phyloP scores from a whole-genome alignment of 2,113 vertebrate genomes.

The Macquaria australasica region DNA sequence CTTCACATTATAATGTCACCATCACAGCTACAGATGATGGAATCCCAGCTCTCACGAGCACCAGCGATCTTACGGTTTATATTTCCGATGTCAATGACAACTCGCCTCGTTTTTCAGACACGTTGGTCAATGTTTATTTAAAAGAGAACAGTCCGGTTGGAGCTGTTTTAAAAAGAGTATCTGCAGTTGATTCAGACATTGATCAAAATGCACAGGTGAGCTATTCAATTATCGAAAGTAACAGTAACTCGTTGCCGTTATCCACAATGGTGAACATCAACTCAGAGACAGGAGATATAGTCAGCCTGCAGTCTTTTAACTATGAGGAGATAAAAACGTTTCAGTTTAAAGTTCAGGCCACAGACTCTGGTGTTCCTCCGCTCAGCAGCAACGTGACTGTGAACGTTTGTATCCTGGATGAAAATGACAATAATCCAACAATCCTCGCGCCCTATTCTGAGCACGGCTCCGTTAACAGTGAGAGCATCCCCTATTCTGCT shows the following conservation, averaged over 20 bases:
- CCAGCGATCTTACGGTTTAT: slow-evolving; percentile 39
- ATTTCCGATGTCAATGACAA: slow-evolving; percentile 79
- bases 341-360: slow-evolving; percentile 87
- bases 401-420: slow-evolving; percentile 85
- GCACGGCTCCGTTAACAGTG: too few species aligned
- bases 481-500: too few species aligned
- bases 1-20: slow-evolving; percentile 81
- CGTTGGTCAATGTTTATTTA: slow-evolving; percentile 61
- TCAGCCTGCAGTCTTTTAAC: slow-evolving; percentile 85
- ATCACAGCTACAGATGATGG: slow-evolving; percentile 87
- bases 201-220: slow-evolving; percentile 66
- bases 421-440: too few species aligned
- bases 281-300: slow-evolving; percentile 81
- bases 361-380: slow-evolving; percentile 86
- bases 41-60: slow-evolving; percentile 67
- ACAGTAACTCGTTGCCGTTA: background rate
- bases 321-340: slow-evolving; percentile 87
- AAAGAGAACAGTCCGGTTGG: slow-evolving; percentile 74
- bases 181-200: slow-evolving; percentile 70
- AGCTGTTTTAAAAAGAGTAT: slow-evolving; percentile 50
- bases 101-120: slow-evolving; percentile 52
- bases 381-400: slow-evolving; percentile 84
- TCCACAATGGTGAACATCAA: slow-evolving; percentile 59
- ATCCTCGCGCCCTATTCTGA: too few species aligned
- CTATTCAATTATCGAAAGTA: slow-evolving; percentile 54